Percentiles rank a stretch among this genome's conserved stretches.
Evolutionary conservation across 2,113 vertebrate species (phyloP).

Genomic region (Rhizomys pruinosus): DNA sequence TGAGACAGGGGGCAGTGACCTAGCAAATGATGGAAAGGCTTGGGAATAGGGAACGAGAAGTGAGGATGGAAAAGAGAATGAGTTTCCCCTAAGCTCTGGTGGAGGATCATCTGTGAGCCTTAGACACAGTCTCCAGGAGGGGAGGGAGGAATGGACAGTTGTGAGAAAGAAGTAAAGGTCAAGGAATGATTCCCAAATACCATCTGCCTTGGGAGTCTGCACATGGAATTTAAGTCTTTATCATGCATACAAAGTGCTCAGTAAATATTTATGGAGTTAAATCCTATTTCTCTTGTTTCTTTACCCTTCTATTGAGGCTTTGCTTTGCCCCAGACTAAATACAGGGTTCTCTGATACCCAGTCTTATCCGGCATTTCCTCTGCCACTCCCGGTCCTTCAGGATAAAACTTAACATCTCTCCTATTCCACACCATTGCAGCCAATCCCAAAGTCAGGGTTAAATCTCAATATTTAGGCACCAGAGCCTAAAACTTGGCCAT

Average conservation of each 20-base stretch:
- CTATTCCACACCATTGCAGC: background rate
- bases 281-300: conserved; percentile 22
- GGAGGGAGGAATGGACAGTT: background rate
- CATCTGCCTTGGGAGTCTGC: conserved; percentile 61
- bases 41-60: background rate
- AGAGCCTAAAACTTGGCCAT: background rate
- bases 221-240: conserved; percentile 51
- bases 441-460: background rate
- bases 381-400: background rate
- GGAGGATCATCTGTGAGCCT: background rate
- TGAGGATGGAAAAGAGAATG: background rate
- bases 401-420: background rate
- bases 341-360: background rate
- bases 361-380: background rate
- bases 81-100: background rate
- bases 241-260: conserved; percentile 53
- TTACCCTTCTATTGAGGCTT: conserved; percentile 37
- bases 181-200: conserved; percentile 42
- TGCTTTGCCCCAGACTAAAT: background rate
- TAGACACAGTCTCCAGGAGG: background rate
- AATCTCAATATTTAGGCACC: background rate
- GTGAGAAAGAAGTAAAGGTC: conserved; percentile 46
- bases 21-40: background rate
- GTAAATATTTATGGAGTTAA: conserved; percentile 63
- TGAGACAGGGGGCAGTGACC: background rate